Conservation (phyloP, 1,140 invertebrate genomes). For the Whitmania pigra region DNA sequence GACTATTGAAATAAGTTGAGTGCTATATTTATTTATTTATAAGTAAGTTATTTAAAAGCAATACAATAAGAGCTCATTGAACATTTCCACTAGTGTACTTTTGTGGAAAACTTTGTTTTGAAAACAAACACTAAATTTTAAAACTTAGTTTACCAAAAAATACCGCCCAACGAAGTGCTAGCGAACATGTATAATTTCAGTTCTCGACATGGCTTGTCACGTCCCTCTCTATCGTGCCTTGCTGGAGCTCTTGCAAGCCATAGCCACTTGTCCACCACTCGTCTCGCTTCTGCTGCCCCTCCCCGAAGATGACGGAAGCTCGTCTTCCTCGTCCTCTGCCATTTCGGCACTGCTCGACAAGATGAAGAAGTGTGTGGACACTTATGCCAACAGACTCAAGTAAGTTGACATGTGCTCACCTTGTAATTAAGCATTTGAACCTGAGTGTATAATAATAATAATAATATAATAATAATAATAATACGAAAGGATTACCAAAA, state of each 20-base stretch:
- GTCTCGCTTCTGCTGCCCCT: slow-evolving; percentile 55
- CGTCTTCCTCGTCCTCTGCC: slow-evolving; percentile 28
- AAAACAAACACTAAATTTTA: too few relatives aligned
- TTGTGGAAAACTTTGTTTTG: too few relatives aligned
- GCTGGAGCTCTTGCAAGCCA: slow-evolving; percentile 62
- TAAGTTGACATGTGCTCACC: slow-evolving; percentile 39
- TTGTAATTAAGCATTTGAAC: not conserved
- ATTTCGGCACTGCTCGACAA: slow-evolving; percentile 53
- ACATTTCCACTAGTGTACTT: too few relatives aligned
- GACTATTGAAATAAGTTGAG: too few relatives aligned
- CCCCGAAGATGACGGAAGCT: slow-evolving; percentile 33
- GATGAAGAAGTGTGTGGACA: slow-evolving; percentile 81
- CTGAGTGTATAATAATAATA: too few relatives aligned
- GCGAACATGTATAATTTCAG: slow-evolving; percentile 36
- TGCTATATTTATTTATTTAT: too few relatives aligned
- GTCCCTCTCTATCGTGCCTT: slow-evolving; percentile 77
- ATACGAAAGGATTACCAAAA: too few relatives aligned
- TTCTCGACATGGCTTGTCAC: slow-evolving; percentile 84
- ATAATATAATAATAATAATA: too few relatives aligned
- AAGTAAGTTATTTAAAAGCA: too few relatives aligned
- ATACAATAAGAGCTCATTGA: too few relatives aligned
- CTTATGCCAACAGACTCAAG: slow-evolving; percentile 69
- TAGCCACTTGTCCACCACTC: slow-evolving; percentile 57
- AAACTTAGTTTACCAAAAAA: too few relatives aligned
- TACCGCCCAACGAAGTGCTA: not conserved